Conservation (phyloP, 2,888 invertebrate genomes). For the Graphium colonna region DNA sequence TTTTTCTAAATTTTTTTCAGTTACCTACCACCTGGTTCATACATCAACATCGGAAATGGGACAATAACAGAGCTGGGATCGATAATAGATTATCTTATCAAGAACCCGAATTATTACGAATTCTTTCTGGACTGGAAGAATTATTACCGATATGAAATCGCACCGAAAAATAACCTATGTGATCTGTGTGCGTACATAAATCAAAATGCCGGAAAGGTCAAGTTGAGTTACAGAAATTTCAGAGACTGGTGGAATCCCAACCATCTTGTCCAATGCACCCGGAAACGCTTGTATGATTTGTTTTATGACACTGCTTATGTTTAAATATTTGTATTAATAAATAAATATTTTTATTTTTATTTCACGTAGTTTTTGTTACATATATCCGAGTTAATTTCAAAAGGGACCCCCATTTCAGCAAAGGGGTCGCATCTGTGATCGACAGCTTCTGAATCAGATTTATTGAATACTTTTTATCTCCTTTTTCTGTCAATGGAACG, state of each 20-base stretch:
- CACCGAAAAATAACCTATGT: slow-evolving; percentile 47
- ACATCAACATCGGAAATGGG: slow-evolving; percentile 49
- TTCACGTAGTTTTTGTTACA: slow-evolving; percentile 3
- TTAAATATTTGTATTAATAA: slow-evolving; percentile 8
- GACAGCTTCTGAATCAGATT: slow-evolving; percentile 60
- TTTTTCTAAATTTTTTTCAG: slow-evolving; percentile 42
- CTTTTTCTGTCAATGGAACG: slow-evolving; percentile 48
- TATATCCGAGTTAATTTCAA: slow-evolving; percentile 22
- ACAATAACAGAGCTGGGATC: slow-evolving; percentile 56
- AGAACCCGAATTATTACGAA: slow-evolving; percentile 46
- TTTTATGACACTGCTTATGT: slow-evolving; percentile 31
- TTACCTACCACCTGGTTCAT: slow-evolving; percentile 62
- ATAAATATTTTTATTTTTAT: not conserved
- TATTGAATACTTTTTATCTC: slow-evolving; percentile 65
- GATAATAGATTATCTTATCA: slow-evolving; percentile 56
- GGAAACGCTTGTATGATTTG: slow-evolving; percentile 36
- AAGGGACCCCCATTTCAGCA: slow-evolving; percentile 49
- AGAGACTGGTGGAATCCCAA: slow-evolving; percentile 60
- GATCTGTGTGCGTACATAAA: slow-evolving; percentile 51
- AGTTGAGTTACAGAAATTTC: slow-evolving; percentile 35
- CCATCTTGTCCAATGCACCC: slow-evolving; percentile 46
- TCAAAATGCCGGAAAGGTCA: slow-evolving; percentile 18
- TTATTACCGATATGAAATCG: slow-evolving; percentile 51
- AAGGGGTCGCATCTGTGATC: slow-evolving; percentile 67
- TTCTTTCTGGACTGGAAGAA: slow-evolving; percentile 66